Evolutionary conservation across 2,113 vertebrate species (phyloP).

Genomic region (Callaeas wilsoni): DNA sequence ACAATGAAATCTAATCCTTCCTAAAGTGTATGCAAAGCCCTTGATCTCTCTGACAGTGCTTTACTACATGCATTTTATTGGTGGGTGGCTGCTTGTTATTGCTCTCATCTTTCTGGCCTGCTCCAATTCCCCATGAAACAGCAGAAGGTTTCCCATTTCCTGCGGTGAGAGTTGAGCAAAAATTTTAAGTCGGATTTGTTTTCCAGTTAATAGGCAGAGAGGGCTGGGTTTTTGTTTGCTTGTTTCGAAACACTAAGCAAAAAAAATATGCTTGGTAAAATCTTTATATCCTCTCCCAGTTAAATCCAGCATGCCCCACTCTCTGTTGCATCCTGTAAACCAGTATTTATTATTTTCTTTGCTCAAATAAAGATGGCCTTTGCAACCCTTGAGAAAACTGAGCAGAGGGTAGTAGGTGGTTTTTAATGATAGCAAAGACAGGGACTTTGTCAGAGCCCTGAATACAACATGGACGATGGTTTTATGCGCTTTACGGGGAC

Average conservation of each 20-base stretch:
- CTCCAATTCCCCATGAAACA: neutral
- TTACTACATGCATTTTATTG: conserved; percentile 2
- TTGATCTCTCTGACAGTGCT: conserved; percentile 8
- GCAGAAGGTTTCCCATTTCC: neutral
- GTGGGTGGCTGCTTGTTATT: neutral
- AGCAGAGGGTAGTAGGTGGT: neutral
- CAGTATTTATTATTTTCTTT: neutral
- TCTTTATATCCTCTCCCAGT: neutral
- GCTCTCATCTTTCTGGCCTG: neutral
- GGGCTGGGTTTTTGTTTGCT: neutral
- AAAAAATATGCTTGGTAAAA: neutral
- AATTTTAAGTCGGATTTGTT: neutral
- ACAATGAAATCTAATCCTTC: conserved; percentile 37
- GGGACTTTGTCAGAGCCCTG: neutral
- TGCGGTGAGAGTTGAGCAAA: neutral
- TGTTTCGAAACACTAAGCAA: neutral
- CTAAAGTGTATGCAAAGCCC: neutral
- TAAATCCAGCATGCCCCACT: neutral
- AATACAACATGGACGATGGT: neutral
- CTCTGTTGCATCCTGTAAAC: neutral
- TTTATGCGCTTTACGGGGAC: neutral
- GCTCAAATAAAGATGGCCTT: neutral
- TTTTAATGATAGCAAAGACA: neutral
- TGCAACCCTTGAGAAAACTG: neutral
- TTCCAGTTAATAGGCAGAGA: neutral